Percentiles rank a stretch among this genome's conserved stretches.
phyloP scores from a whole-genome alignment of 1,140 invertebrate genomes.

The Monochamus saltuarius region DNA sequence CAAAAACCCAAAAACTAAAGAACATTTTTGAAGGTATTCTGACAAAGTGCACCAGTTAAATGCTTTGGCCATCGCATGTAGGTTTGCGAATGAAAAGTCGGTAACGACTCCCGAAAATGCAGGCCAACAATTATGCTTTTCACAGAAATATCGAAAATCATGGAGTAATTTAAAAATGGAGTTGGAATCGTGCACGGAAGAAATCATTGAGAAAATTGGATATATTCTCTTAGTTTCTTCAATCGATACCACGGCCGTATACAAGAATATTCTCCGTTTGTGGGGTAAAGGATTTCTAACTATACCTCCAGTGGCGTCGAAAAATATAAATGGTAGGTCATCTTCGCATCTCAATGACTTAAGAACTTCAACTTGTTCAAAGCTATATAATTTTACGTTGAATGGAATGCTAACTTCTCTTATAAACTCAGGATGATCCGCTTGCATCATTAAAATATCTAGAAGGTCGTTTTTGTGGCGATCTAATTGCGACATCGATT shows the following conservation, averaged over 20 bases:
- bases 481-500: too few relatives aligned
- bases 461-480: neutral
- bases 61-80: neutral
- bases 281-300: neutral
- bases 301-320: neutral
- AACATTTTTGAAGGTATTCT: conserved; percentile 1
- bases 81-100: neutral
- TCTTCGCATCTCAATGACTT: neutral
- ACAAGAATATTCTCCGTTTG: neutral
- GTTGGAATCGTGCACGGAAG: neutral
- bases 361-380: conserved; percentile 1
- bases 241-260: neutral
- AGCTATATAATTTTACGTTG: neutral
- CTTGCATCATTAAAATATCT: neutral
- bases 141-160: conserved; percentile 7
- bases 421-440: neutral
- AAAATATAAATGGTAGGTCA: neutral
- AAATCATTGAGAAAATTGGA: conserved; percentile 1
- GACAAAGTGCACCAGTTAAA: neutral
- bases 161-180: neutral
- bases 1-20: too few relatives aligned
- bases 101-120: neutral
- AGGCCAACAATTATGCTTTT: neutral
- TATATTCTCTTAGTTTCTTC: neutral
- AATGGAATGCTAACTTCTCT: neutral